Evolutionary conservation across 1,140 invertebrate species (phyloP), one percentile per base, ranked within the genome.

Genomic region (Vollenhovia emeryi): DNA sequence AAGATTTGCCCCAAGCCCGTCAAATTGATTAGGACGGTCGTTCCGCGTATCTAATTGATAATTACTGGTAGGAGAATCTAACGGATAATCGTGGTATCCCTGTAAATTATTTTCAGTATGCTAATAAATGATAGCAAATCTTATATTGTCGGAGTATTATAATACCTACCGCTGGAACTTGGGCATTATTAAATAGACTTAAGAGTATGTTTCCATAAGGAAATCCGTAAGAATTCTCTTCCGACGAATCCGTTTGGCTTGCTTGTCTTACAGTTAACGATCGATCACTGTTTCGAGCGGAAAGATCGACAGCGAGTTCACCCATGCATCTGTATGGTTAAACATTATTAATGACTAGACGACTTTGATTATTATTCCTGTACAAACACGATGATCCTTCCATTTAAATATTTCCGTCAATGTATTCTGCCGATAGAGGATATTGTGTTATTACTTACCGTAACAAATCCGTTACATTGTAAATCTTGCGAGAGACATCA

Each of bases 381-480:
- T 36, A 55, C 15, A 15, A 36, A 30, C 3, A 13, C 9, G 18
- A 71, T 43, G 52, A 74, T 75, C 36, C 43, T 50, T 52, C 4
- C 6, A 7, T 64, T 40, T 13, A 21, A n/a, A 80, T 27, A 69
- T 43, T 57, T 30, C 4, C 18, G 5, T 36, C 13, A 0, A 43
- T 27, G 11, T 21, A 33, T 13, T 48, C 36, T 66, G 11, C 4
- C 18, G 4, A 30, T 71, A n/a, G 4, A 71, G 9, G 27, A 30
- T 55, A 30, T 69, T 76, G n/a, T 45, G 18, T 18, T 30, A 55
- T 21, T 82, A 89, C 92, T 93, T 79, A 95, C 94, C 86, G 75
- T 18, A 95, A 33, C 18, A 94, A 86, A 90, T 94, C 93, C 2
- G 86, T 78, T 33, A 91, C 79, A 27, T 90, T 85, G n/a, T 94